These are phyloP conservation scores for Aeoliscus strigatus DNA, from an alignment of 2,797 vertebrate genomes.

Conservation along the genomic window DNA sequence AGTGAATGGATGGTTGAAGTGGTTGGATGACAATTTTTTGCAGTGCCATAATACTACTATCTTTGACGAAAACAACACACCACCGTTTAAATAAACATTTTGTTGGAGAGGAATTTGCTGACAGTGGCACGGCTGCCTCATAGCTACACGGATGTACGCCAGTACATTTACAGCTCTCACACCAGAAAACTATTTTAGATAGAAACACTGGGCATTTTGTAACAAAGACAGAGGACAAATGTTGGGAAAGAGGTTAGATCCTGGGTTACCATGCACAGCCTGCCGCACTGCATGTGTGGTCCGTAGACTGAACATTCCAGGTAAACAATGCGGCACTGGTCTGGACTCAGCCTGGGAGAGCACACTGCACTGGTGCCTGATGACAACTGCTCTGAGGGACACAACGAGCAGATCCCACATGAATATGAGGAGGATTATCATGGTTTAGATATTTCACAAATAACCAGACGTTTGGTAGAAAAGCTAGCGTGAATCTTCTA, in stretches of 20 bases:
- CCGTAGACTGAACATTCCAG: conserved; percentile 79
- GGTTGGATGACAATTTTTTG: too few relatives aligned
- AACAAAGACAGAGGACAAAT: neutral
- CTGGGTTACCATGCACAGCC: conserved; percentile 84
- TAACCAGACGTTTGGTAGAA: neutral
- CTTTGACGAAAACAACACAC: neutral
- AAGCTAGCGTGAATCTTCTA: too few relatives aligned
- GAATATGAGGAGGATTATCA: neutral
- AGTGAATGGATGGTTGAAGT: too few relatives aligned
- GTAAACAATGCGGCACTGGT: conserved; percentile 87
- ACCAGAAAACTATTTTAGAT: too few relatives aligned
- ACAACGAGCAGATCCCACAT: conserved; percentile 12
- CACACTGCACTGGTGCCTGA: conserved; percentile 77
- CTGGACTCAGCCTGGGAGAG: conserved; percentile 94
- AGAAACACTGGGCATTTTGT: neutral
- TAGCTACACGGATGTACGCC: too few relatives aligned
- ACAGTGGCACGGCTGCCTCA: too few relatives aligned
- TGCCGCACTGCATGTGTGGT: conserved; percentile 89
- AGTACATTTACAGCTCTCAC: too few relatives aligned
- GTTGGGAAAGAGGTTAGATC: neutral
- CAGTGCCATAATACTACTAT: too few relatives aligned
- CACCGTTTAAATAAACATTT: too few relatives aligned
- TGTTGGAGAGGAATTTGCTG: too few relatives aligned
- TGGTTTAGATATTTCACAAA: neutral
- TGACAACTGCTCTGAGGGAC: conserved; percentile 82